phyloP scores from a whole-genome alignment of 2,888 invertebrate species.

The Apamea epomidion region DNA sequence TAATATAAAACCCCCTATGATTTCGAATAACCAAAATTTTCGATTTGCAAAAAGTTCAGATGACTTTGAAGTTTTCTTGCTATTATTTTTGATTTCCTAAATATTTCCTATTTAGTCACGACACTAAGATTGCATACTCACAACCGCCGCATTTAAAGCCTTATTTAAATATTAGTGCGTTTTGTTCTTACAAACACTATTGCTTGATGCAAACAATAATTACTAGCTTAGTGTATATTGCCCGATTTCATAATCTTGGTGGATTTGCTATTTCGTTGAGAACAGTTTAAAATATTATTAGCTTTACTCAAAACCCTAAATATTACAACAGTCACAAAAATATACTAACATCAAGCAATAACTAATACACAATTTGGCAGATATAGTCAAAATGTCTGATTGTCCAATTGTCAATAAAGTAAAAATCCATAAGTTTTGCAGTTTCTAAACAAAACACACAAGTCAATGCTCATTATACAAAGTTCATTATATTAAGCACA shows the following conservation, averaged over 20 bases:
- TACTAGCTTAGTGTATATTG: constrained; percentile 37
- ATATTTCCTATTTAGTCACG: constrained; percentile 50
- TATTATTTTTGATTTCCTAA: constrained; percentile 35
- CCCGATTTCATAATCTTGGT: constrained; percentile 31
- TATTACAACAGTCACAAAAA: constrained; percentile 57
- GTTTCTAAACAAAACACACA: constrained; percentile 15
- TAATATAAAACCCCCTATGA: constrained; percentile 20
- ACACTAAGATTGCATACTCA: constrained; percentile 78
- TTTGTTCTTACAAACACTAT: constrained; percentile 76
- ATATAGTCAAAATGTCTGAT: constrained; percentile 24
- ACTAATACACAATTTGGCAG: constrained; percentile 52
- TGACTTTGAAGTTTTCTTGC: neutral
- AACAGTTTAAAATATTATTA: constrained; percentile 21
- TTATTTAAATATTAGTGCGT: constrained; percentile 71
- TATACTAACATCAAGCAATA: constrained; percentile 46
- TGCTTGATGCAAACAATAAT: constrained; percentile 62
- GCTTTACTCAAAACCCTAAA: constrained; percentile 41
- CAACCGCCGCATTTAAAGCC: constrained; percentile 82
- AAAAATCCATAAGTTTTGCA: constrained; percentile 29
- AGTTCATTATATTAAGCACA: constrained; percentile 26
- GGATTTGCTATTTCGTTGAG: constrained; percentile 23
- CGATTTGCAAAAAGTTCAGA: constrained; percentile 7
- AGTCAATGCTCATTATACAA: neutral
- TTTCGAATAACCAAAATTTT: constrained; percentile 22
- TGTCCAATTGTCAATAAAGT: constrained; percentile 26